Percentiles rank a stretch among this genome's conserved stretches.
Conservation (phyloP, 2,113 vertebrate species). For the Brachypodius melanocephalos region DNA sequence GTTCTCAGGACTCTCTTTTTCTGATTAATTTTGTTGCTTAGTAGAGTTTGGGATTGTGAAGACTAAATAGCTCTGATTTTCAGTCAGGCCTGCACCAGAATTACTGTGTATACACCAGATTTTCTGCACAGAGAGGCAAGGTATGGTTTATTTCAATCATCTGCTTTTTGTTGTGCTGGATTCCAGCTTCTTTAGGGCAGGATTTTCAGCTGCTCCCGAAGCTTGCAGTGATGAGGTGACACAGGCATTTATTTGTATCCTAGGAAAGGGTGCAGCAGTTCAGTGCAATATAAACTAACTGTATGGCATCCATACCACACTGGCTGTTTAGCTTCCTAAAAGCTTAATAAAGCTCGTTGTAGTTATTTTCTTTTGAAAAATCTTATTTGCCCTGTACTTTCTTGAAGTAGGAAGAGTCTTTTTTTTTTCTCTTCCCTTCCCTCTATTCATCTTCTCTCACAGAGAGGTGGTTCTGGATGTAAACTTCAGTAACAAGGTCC, state of each 20-base stretch:
- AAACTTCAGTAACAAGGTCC: not conserved
- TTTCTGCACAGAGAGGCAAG: not conserved
- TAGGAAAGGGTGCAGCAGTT: not conserved
- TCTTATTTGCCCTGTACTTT: not conserved
- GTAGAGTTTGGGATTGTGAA: not conserved
- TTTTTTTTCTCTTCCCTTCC: not conserved
- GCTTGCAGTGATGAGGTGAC: slow-evolving; percentile 36
- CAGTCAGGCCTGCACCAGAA: not conserved
- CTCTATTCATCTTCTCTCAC: not conserved
- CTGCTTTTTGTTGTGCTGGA: not conserved
- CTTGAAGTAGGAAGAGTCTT: not conserved
- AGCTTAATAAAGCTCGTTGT: not conserved
- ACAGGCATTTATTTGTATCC: not conserved
- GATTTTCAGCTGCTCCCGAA: not conserved
- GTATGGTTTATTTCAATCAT: not conserved
- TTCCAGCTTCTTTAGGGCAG: not conserved
- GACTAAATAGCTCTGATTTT: not conserved
- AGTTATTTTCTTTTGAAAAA: not conserved
- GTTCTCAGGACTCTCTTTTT: not conserved
- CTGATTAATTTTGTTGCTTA: not conserved
- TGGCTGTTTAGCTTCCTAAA: not conserved
- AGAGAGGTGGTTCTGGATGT: not conserved
- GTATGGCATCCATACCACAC: not conserved
- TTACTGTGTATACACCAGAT: not conserved
- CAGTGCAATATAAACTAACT: not conserved